A percentile compares a stretch with the other conserved stretches of the same genome.
These are phyloP conservation scores for Gisinianus flammeolus DNA, from an alignment of 2,888 invertebrate genomes.

Conservation along the genomic window DNA sequence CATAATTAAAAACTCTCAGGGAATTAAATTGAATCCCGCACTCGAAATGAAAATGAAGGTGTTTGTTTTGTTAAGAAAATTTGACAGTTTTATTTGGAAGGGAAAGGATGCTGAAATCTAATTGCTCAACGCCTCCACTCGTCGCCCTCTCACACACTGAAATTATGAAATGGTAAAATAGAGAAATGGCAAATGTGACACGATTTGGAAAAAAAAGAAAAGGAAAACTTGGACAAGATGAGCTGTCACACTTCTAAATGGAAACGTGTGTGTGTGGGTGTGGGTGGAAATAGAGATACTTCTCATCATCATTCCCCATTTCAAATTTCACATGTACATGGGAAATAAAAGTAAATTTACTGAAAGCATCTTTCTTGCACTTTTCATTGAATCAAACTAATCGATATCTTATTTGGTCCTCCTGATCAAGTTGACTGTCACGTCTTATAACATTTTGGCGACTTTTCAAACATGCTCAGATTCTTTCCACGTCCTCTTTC, in stretches of 20 bases:
- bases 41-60: too few species aligned
- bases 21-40: too few species aligned
- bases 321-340: neutral
- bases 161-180: neutral
- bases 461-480: conserved; percentile 4
- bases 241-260: too few species aligned
- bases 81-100: too few species aligned
- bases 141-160: neutral
- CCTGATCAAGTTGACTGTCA: conserved; percentile 8
- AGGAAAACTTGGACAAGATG: too few species aligned
- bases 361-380: conserved; percentile 1
- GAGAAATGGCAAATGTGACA: too few species aligned
- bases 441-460: conserved; percentile 14
- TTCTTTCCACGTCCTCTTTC: neutral
- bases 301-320: neutral
- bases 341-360: neutral
- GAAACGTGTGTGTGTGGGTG: too few species aligned
- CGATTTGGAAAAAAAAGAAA: too few species aligned
- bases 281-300: too few species aligned
- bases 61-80: too few species aligned
- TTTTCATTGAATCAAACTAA: neutral
- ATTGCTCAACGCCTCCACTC: neutral
- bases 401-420: conserved; percentile 6
- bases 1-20: too few species aligned
- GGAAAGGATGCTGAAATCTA: neutral